These are phyloP conservation scores for Phalanger gymnotis DNA, from an alignment of 2,797 vertebrate genomes.

Conservation along the genomic window DNA sequence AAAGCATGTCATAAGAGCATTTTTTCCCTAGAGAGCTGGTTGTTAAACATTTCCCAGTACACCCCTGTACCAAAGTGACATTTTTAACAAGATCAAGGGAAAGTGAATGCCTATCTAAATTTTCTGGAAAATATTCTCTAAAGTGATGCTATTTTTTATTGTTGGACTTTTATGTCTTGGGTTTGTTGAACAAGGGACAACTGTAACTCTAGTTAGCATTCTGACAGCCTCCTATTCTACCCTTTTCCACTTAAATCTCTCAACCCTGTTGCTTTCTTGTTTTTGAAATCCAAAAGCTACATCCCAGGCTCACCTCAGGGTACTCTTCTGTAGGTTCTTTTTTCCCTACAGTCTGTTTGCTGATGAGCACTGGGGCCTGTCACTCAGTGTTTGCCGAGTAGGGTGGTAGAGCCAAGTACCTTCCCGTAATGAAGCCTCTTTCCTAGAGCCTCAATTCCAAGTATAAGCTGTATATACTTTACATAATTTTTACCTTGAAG, in stretches of 20 bases:
- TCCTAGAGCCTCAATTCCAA: background rate
- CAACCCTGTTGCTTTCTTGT: background rate
- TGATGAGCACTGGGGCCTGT: background rate
- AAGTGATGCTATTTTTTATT: background rate
- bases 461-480: background rate
- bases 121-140: background rate
- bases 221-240: rapidly evolving
- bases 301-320: background rate
- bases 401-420: background rate
- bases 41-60: background rate
- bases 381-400: background rate
- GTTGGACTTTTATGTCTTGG: background rate
- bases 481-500: background rate
- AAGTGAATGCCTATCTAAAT: background rate
- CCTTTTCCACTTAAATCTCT: background rate
- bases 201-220: rapidly evolving
- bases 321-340: background rate
- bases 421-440: background rate
- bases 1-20: background rate
- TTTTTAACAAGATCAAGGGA: background rate
- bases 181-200: background rate
- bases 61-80: background rate
- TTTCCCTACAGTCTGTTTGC: background rate
- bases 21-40: background rate
- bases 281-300: too few species aligned